Percentiles rank a stretch among this genome's conserved stretches.
These are phyloP conservation scores for Anodontia alba DNA, from an alignment of 2,888 invertebrate species.

Conservation along the genomic window DNA sequence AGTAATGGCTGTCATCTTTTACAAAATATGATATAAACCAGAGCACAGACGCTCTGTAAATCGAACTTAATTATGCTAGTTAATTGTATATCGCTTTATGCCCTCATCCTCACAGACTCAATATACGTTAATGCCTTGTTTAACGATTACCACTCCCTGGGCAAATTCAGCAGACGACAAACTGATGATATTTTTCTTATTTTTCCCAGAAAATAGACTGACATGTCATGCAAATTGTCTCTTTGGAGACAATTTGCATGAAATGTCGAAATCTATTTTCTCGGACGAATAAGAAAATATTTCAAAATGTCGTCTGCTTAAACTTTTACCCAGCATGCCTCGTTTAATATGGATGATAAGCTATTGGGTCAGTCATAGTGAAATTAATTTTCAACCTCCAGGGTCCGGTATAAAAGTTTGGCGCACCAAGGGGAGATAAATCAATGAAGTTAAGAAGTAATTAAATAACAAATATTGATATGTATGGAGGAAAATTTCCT, in stretches of 20 bases:
- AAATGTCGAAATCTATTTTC: too few relatives aligned
- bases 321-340: too few relatives aligned
- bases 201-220: too few relatives aligned
- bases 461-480: slow-evolving; percentile 15
- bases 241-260: too few relatives aligned
- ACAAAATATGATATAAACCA: slow-evolving; percentile 27
- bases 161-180: too few relatives aligned
- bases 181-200: too few relatives aligned
- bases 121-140: not conserved
- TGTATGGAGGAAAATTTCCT: not conserved
- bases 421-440: not conserved
- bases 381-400: slow-evolving; percentile 5
- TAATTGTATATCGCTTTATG: slow-evolving; percentile 19
- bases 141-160: too few relatives aligned
- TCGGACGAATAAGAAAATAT: too few relatives aligned
- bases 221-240: too few relatives aligned
- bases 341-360: slow-evolving; percentile 8
- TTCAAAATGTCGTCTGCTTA: too few relatives aligned
- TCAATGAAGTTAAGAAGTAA: not conserved
- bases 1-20: slow-evolving; percentile 32
- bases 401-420: not conserved
- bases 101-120: slow-evolving; percentile 3
- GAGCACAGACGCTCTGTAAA: slow-evolving; percentile 27
- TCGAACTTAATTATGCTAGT: slow-evolving; percentile 22
- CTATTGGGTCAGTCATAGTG: slow-evolving; percentile 5